Conservation (phyloP, 2,797 vertebrate genomes). For the Cirrhinus molitorella region DNA sequence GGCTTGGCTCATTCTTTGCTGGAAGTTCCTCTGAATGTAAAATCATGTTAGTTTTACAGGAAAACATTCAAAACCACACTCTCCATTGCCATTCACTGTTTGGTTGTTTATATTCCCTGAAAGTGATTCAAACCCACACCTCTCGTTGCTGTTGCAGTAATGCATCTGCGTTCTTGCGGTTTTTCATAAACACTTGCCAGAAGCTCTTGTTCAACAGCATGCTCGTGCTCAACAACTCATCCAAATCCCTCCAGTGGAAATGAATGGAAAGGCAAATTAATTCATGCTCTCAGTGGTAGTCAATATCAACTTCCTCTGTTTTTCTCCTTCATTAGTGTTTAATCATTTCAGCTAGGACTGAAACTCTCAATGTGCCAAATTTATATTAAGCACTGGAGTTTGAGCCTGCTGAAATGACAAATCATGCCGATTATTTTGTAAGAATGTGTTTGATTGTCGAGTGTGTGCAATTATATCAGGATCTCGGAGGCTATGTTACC, state of each 20-base stretch:
- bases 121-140: conserved; percentile 1
- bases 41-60: conserved; percentile 12
- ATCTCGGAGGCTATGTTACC: neutral
- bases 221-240: conserved; percentile 42
- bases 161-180: conserved; percentile 55
- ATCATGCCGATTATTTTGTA: conserved; percentile 27
- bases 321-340: conserved; percentile 61
- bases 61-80: conserved; percentile 3
- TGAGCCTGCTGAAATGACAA: conserved; percentile 14
- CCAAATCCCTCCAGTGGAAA: conserved; percentile 56
- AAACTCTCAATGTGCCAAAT: conserved; percentile 24
- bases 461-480: conserved; percentile 32
- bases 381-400: conserved; percentile 21
- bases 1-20: neutral
- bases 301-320: conserved; percentile 62
- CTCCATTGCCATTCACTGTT: neutral
- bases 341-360: conserved; percentile 58
- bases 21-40: conserved; percentile 1
- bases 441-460: conserved; percentile 35
- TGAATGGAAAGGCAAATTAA: conserved; percentile 67
- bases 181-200: conserved; percentile 50
- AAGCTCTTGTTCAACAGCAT: conserved; percentile 34
- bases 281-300: conserved; percentile 59
- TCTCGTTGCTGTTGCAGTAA: conserved; percentile 48
- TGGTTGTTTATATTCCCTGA: conserved; percentile 24